phyloP scores from a whole-genome alignment of 2,888 invertebrate species.

The Yponomeuta cagnagella region DNA sequence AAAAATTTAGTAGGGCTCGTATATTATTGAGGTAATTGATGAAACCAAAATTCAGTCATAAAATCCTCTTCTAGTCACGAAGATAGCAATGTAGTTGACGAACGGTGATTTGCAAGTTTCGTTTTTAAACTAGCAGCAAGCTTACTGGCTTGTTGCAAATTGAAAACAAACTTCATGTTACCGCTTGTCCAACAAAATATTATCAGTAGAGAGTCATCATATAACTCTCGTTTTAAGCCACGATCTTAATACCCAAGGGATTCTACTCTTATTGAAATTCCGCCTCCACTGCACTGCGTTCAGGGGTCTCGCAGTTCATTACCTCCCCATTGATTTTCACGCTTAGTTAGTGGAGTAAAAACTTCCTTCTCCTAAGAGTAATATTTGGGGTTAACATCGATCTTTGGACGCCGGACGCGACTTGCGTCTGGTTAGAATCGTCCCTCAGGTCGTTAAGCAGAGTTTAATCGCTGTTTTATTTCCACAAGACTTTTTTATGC shows the following conservation, averaged over 20 bases:
- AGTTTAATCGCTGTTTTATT: constrained; percentile 6
- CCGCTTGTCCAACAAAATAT: too few relatives aligned
- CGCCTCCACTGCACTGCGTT: constrained; percentile 23
- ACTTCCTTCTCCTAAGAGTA: constrained; percentile 37
- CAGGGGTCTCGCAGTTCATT: constrained; percentile 34
- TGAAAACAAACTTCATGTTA: too few relatives aligned
- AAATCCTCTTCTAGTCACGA: too few relatives aligned
- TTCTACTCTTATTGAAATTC: constrained; percentile 26
- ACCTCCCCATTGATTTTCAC: constrained; percentile 39
- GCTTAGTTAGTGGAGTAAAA: constrained; percentile 62
- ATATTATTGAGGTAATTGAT: too few relatives aligned
- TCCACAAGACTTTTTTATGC: neutral
- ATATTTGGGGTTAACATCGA: constrained; percentile 10
- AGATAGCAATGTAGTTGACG: too few relatives aligned
- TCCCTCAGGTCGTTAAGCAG: neutral
- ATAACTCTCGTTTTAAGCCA: neutral
- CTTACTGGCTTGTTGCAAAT: too few relatives aligned
- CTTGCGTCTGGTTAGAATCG: neutral
- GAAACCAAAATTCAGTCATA: too few relatives aligned
- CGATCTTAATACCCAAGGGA: neutral
- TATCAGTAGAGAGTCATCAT: too few relatives aligned
- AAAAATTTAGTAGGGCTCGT: too few relatives aligned
- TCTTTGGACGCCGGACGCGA: constrained; percentile 1
- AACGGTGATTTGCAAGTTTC: too few relatives aligned
- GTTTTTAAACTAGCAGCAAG: too few relatives aligned